Base-by-base conservation (phyloP, 2,888 invertebrate species). In the Argyresthia albistria region DNA sequence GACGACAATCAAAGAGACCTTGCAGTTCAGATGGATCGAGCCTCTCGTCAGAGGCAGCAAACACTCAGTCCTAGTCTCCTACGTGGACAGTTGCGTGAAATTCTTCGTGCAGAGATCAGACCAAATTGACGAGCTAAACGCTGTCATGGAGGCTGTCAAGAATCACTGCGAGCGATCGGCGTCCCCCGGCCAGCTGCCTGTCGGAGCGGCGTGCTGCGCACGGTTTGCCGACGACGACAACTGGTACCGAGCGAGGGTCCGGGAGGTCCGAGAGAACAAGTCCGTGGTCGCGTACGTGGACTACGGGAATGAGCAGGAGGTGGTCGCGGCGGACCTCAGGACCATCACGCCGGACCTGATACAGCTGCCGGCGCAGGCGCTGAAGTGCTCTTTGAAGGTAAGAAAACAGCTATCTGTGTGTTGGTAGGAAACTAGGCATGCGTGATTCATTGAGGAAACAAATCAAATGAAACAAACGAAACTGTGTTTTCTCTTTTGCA, bases 271-370 rank as follows among this genome's bases (percentile, higher is more conserved):
- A 37, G 87, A 83, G 1, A 86, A 86, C 6, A 90, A 90, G 56
- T 89, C 92, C 0, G 80, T 90, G 53, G 93, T 99, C 1, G 88
- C 92, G 2, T 99, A 97, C 80, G 93, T 99, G 12, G 99, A 99
- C 82, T 99, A 95, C 81, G 99, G 99, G 7, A 98, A 98, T 78
- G 93, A 95, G 65, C 97, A 97, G 69, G 89, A 89, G n/a, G 91
- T 96, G 1, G 74, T 88, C 8, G 70, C 87, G 0, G 79, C 87
- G 10, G 78, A 90, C 42, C 73, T 95, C 35, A 90, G 92, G 55
- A 81, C 87, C 16, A 92, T 95, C 25, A 89, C 91, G 4, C 88
- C 90, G 4, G 90, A 91, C 53, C 83, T 93, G 57, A 80, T 94
- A 4, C 86, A 80, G 58, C 77, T 94, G 54, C 90, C 91, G 14